These are phyloP conservation scores for Oligia latruncula DNA, from an alignment of 2,888 invertebrate species.

Conservation along the genomic window DNA sequence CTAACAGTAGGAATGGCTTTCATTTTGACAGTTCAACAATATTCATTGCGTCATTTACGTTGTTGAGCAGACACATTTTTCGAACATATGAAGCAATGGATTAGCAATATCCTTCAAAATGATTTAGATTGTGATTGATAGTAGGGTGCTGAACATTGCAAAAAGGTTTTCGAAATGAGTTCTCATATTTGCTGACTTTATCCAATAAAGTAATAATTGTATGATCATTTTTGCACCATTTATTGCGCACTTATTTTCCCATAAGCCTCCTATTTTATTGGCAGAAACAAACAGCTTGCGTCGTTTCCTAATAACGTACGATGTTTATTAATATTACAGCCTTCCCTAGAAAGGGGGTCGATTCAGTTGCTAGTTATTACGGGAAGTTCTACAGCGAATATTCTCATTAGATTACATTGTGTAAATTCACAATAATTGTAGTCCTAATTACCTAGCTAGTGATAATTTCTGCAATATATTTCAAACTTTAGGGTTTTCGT, in stretches of 20 bases:
- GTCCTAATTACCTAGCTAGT: slow-evolving; percentile 27
- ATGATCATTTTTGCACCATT: slow-evolving; percentile 10
- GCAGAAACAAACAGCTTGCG: slow-evolving; percentile 2
- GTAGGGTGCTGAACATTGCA: not conserved
- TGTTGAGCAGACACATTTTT: not conserved
- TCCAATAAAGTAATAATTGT: slow-evolving; percentile 25
- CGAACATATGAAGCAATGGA: not conserved
- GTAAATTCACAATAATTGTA: slow-evolving; percentile 3
- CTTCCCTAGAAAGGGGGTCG: slow-evolving; percentile 6
- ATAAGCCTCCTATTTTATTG: slow-evolving; percentile 29
- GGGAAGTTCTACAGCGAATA: slow-evolving; percentile 4
- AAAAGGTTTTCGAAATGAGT: not conserved
- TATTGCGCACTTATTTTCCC: slow-evolving; percentile 24
- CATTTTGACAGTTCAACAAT: not conserved
- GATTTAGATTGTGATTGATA: not conserved
- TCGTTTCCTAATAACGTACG: slow-evolving; percentile 29
- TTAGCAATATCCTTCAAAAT: not conserved
- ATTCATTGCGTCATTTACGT: not conserved
- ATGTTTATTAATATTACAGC: slow-evolving; percentile 40
- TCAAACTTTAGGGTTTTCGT: slow-evolving; percentile 30
- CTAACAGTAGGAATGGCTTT: not conserved
- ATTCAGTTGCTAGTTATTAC: slow-evolving; percentile 18
- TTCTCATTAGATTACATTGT: slow-evolving; percentile 25
- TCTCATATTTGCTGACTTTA: not conserved
- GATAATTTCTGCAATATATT: slow-evolving; percentile 24